A percentile compares a stretch with the other conserved stretches of the same genome.
Conservation (phyloP, 2,888 invertebrate species). For the Agrotis clavis region DNA sequence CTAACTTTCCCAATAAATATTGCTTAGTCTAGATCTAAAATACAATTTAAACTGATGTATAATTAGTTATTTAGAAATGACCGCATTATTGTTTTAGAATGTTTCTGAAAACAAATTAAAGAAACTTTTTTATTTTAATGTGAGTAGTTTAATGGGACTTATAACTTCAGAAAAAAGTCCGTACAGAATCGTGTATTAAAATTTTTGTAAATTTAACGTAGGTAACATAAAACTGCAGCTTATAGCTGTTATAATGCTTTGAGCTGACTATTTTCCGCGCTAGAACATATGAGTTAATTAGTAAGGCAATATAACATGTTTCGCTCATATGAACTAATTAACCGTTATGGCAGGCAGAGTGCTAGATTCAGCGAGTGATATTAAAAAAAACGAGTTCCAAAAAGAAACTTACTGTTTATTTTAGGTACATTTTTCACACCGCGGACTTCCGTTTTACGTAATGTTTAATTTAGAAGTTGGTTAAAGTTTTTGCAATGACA, state of each 20-base stretch:
- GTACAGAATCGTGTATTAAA: constrained; percentile 12
- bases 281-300: constrained; percentile 44
- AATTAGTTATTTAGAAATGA: constrained; percentile 29
- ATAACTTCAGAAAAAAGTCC: constrained; percentile 28
- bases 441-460: too few relatives aligned
- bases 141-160: constrained; percentile 30
- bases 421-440: too few relatives aligned
- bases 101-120: constrained; percentile 13
- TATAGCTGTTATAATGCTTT: constrained; percentile 21
- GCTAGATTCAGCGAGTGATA: constrained; percentile 37
- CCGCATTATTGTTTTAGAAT: constrained; percentile 32
- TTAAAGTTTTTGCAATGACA: too few relatives aligned
- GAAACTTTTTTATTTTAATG: constrained; percentile 48
- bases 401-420: too few relatives aligned
- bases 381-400: not conserved
- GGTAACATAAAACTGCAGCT: constrained; percentile 16
- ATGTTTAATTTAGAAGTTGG: too few relatives aligned
- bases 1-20: constrained; percentile 54
- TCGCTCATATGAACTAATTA: constrained; percentile 53
- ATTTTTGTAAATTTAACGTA: constrained; percentile 14
- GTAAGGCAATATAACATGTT: constrained; percentile 45
- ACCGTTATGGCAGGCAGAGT: constrained; percentile 27
- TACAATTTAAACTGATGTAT: not conserved
- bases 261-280: constrained; percentile 38
- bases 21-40: constrained; percentile 9